Evolutionary conservation across 2,888 invertebrate genomes (phyloP).

Genomic region (Pasiphila rectangulata): DNA sequence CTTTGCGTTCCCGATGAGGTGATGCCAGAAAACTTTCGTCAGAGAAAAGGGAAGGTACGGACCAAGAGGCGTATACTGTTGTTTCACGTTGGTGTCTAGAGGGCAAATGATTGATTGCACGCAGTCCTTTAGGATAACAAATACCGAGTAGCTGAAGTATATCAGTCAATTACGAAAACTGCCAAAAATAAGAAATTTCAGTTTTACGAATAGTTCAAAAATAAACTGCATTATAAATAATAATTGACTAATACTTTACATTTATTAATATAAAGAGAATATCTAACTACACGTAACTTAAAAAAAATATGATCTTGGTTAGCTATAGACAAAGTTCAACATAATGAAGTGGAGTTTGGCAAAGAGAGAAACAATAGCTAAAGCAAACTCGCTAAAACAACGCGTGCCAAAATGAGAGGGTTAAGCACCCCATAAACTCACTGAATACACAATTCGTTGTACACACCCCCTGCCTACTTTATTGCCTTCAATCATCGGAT

Average conservation of each 20-base stretch:
- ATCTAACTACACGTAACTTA: too few species aligned
- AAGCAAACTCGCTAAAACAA: conserved; percentile 36
- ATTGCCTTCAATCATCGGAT: conserved; percentile 3
- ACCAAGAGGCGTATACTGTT: background rate
- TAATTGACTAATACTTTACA: too few species aligned
- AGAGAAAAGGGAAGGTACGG: background rate
- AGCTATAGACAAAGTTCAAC: background rate
- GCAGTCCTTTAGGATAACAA: too few species aligned
- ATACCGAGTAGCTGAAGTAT: too few species aligned
- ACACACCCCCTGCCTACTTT: conserved; percentile 32
- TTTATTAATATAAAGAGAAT: too few species aligned
- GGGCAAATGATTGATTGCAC: too few species aligned
- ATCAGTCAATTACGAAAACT: too few species aligned
- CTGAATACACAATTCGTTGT: conserved; percentile 49
- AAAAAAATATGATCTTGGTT: background rate
- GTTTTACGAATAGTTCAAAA: too few species aligned
- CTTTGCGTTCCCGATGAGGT: conserved; percentile 2
- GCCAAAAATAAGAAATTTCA: too few species aligned
- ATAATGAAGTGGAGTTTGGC: conserved; percentile 8
- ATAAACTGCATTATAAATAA: too few species aligned
- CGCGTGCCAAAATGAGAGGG: conserved; percentile 54
- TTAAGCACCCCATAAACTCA: conserved; percentile 57
- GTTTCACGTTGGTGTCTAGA: too few species aligned
- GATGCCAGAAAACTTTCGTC: background rate
- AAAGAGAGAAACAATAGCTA: conserved; percentile 20